phyloP scores from a whole-genome alignment of 2,888 invertebrate genomes.

The Corbicula japonica region DNA sequence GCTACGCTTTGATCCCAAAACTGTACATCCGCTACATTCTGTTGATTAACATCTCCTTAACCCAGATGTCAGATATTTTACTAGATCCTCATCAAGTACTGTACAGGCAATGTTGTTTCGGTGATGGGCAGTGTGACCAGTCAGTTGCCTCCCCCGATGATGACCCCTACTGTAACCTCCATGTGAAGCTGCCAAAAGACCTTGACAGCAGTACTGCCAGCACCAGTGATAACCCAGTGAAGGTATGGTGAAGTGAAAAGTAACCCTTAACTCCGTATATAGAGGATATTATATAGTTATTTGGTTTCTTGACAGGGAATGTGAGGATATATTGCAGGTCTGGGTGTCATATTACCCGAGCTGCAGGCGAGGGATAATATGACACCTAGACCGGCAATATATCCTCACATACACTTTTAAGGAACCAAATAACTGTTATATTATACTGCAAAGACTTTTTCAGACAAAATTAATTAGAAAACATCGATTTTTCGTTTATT shows the following conservation, averaged over 20 bases:
- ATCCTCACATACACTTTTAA: not conserved
- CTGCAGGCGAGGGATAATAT: not conserved
- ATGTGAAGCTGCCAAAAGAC: constrained; percentile 58
- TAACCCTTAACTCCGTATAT: not conserved
- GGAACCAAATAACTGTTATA: no score
- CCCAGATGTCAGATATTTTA: constrained; percentile 81
- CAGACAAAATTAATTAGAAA: no score
- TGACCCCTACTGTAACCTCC: constrained; percentile 70
- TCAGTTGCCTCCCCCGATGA: constrained; percentile 75
- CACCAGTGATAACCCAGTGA: not conserved
- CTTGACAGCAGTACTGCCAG: constrained; percentile 29
- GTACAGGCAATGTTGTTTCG: constrained; percentile 91
- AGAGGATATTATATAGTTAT: not conserved
- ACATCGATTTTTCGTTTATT: no score
- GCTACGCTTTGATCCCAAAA: not conserved
- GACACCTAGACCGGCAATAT: not conserved
- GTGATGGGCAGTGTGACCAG: constrained; percentile 76
- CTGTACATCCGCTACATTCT: not conserved
- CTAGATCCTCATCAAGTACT: constrained; percentile 90
- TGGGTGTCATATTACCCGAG: not conserved
- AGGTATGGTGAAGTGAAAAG: constrained; percentile 12
- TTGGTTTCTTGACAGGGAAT: not conserved
- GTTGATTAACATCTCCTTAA: constrained; percentile 53
- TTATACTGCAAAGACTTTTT: no score
- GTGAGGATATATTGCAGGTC: not conserved